Conservation (phyloP, 2,888 invertebrate species). For the Beris chalybata region DNA sequence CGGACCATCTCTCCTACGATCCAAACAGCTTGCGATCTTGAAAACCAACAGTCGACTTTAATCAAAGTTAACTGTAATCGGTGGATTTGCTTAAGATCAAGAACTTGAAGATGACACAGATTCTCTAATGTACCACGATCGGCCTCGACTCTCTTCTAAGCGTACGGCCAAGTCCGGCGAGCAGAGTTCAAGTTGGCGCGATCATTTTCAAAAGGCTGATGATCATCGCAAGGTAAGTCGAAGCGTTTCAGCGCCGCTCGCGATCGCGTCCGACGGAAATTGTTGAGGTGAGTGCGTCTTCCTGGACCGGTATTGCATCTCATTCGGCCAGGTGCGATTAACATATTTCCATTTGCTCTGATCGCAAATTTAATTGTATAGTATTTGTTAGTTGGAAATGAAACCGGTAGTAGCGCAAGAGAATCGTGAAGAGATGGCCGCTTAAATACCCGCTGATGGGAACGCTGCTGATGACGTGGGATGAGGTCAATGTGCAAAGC, state of each 20-base stretch:
- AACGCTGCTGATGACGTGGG: slow-evolving; percentile 1
- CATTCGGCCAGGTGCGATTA: slow-evolving; percentile 27
- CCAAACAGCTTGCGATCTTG: not conserved
- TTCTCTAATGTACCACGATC: not conserved
- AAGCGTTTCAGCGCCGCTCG: not conserved
- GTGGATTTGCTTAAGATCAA: not conserved
- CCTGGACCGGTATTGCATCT: slow-evolving; percentile 30
- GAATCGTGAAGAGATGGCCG: slow-evolving; percentile 5
- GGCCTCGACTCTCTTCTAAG: not conserved
- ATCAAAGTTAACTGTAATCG: slow-evolving; percentile 15
- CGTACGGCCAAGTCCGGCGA: not conserved
- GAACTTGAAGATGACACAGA: slow-evolving; percentile 5
- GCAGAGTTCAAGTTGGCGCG: not conserved
- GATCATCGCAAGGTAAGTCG: not conserved
- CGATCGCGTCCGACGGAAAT: too few relatives aligned
- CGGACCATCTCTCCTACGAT: not conserved
- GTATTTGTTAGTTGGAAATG: not conserved
- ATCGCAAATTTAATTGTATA: not conserved
- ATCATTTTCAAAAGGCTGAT: not conserved
- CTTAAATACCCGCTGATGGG: not conserved
- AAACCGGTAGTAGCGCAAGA: slow-evolving; percentile 2
- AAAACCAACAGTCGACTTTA: slow-evolving; percentile 1
- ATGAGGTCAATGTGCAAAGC: slow-evolving; percentile 30
- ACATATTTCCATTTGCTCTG: slow-evolving; percentile 18
- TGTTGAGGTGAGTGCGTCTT: not conserved